These are phyloP conservation scores for Amniataba percoides DNA, from an alignment of 2,797 vertebrate genomes.

Conservation along the genomic window DNA sequence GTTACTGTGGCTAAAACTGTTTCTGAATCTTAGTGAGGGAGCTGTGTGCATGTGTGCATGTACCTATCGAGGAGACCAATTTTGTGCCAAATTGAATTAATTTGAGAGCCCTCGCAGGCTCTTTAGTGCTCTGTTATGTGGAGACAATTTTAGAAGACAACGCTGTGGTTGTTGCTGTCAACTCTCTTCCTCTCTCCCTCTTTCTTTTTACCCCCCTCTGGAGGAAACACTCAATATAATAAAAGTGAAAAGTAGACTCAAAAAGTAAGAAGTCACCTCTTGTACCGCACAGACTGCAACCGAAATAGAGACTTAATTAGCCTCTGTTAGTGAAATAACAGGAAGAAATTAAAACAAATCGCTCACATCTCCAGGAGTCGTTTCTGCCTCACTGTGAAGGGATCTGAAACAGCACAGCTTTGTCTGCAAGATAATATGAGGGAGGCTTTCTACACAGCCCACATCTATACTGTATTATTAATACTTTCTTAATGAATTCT, in stretches of 20 bases:
- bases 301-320: constrained; percentile 18
- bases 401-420: constrained; percentile 8
- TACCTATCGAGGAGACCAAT: constrained; percentile 47
- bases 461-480: constrained; percentile 24
- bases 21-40: constrained; percentile 29
- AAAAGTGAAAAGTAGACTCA: constrained; percentile 16
- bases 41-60: constrained; percentile 11
- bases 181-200: background rate
- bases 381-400: constrained; percentile 4
- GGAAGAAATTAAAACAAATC: constrained; percentile 8
- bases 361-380: background rate
- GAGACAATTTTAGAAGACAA: constrained; percentile 43
- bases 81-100: constrained; percentile 70
- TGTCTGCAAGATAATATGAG: constrained; percentile 10
- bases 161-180: constrained; percentile 25
- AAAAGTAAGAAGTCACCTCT: constrained; percentile 3
- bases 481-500: constrained; percentile 8
- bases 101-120: constrained; percentile 42
- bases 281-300: background rate
- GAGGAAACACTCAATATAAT: constrained; percentile 10
- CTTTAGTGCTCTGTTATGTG: constrained; percentile 47
- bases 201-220: constrained; percentile 6
- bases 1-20: constrained; percentile 31
- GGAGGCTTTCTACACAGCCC: background rate
- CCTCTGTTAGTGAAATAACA: background rate